Evolutionary conservation across 2,888 invertebrate species (phyloP).

Genomic region (Aphrophora alni): DNA sequence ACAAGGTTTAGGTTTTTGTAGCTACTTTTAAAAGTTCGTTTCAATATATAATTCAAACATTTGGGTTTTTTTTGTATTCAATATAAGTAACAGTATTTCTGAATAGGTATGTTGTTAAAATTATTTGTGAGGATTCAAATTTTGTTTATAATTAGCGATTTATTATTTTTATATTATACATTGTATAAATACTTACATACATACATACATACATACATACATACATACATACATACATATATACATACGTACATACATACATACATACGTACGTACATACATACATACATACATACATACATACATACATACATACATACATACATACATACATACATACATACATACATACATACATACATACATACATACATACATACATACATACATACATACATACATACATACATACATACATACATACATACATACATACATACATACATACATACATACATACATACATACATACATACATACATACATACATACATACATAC

Average conservation of each 20-base stretch:
- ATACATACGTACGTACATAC: neutral
- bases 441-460: neutral
- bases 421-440: neutral
- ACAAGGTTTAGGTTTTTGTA: no score
- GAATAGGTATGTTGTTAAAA: no score
- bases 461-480: neutral
- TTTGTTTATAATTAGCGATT: no score
- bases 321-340: slow-evolving; percentile 6
- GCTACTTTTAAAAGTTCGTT: no score
- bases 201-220: neutral
- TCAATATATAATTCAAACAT: no score
- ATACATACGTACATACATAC: neutral
- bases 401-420: slow-evolving; percentile 2
- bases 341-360: slow-evolving; percentile 6
- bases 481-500: neutral
- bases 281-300: slow-evolving; percentile 6
- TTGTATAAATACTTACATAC: no score
- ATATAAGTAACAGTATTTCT: no score
- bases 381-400: slow-evolving; percentile 6
- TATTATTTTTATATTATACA: no score
- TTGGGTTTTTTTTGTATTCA: no score
- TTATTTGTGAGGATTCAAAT: no score
- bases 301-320: slow-evolving; percentile 6
- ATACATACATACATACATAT: neutral
- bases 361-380: slow-evolving; percentile 6